phyloP scores from a whole-genome alignment of 2,888 invertebrate species.

The Dolichopus griseipennis region DNA sequence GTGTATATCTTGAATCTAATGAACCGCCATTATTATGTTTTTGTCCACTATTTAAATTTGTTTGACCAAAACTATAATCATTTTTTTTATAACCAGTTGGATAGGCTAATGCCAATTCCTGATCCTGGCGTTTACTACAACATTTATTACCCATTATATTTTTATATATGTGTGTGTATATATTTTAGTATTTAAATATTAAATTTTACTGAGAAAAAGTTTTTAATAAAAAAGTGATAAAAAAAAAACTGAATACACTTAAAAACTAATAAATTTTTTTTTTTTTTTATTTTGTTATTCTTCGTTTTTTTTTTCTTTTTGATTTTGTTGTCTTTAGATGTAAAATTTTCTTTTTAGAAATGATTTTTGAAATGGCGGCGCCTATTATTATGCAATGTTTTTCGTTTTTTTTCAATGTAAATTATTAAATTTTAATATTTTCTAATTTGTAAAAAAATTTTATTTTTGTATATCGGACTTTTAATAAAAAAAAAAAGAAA shows the following conservation, averaged over 20 bases:
- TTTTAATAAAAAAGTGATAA: not conserved
- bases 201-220: too few species aligned
- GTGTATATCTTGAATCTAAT: slow-evolving; percentile 60
- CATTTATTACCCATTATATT: slow-evolving; percentile 67
- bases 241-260: not conserved
- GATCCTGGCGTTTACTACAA: slow-evolving; percentile 76
- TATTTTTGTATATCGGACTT: not conserved
- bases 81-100: slow-evolving; percentile 42
- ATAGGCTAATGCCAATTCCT: slow-evolving; percentile 46
- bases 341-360: not conserved
- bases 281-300: not conserved
- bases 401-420: too few species aligned
- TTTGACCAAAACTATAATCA: slow-evolving; percentile 42
- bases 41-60: slow-evolving; percentile 39
- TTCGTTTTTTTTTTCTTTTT: not conserved
- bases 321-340: not conserved
- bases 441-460: not conserved
- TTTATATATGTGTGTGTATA: slow-evolving; percentile 10
- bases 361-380: too few species aligned
- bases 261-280: not conserved
- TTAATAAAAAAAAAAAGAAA: too few species aligned
- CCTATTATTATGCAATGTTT: not conserved
- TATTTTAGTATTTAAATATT: not conserved
- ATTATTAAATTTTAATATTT: not conserved
- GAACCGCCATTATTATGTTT: slow-evolving; percentile 44